Evolutionary conservation across 2,888 invertebrate genomes (phyloP), one percentile per base, ranked within the genome.

Genomic region (Acheta domesticus): DNA sequence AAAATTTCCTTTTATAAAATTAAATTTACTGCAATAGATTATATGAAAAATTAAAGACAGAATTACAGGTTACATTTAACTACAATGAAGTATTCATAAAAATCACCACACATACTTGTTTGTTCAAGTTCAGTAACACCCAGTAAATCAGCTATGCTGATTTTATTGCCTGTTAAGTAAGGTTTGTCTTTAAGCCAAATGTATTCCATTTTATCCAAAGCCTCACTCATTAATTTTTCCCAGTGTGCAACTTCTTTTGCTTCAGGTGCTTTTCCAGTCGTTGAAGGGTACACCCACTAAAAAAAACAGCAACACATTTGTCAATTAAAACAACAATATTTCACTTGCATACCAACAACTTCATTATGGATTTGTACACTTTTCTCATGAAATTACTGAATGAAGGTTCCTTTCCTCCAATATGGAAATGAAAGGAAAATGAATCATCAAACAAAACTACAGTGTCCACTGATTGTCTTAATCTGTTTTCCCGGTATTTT

Each of bases 121-220:
- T 88, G 88, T 78, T 88, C 87, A 23, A 88, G 80, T 83, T 88
- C 88, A 82, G 87, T 87, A 48, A 85, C 85, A 23, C 86, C 87
- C 62, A 88, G 82, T 73, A 88, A 83, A 83, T 88, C 88, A 49
- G 88, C 88, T 73, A 88, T 84, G 20, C 85, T 85, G 12, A 88
- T 85, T 49, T 85, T 79, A 75, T 86, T 81, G 0, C 87, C 87
- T 48, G 84, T 84, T 19, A 87, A 83, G 81, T 84, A 87, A 36
- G 80, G 82, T 49, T 81, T 81, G 23, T 85, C 83, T 49, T 83
- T 83, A 49, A 84, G 79, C 85, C 85, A 84, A 49, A 86, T 81
- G 77, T 84, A 84, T 81, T 87, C 86, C 23, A 87, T 83, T 76
- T 84, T 81, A 76, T 85, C 85, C 80, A 87, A 81, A 16, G 84